Conservation (phyloP, 2,113 vertebrate genomes). For the Rhynchomys soricoides region DNA sequence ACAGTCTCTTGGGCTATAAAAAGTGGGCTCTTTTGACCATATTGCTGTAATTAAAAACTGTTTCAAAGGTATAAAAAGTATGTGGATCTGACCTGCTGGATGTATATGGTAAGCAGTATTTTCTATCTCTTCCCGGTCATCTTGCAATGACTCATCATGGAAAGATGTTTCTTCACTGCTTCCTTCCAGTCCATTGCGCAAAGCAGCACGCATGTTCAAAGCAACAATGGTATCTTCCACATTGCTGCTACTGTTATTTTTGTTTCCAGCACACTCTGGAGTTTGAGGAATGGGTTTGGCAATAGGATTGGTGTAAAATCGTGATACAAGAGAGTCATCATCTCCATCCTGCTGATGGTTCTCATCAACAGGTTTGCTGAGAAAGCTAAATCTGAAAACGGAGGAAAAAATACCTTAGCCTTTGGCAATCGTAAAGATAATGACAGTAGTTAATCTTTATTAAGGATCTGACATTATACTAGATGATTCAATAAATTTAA, state of each 20-base stretch:
- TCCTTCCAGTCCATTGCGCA: constrained; percentile 91
- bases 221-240: constrained; percentile 94
- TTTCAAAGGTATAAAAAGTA: background rate
- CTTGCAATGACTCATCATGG: constrained; percentile 93
- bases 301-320: constrained; percentile 93
- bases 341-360: constrained; percentile 87
- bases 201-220: constrained; percentile 89
- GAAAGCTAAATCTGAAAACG: constrained; percentile 64
- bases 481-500: constrained; percentile 38
- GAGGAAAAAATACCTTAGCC: background rate
- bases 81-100: constrained; percentile 90
- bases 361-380: constrained; percentile 85
- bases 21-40: background rate
- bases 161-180: constrained; percentile 93
- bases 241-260: constrained; percentile 76
- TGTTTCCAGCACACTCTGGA: constrained; percentile 82
- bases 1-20: background rate
- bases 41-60: background rate
- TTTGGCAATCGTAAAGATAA: background rate
- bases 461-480: background rate
- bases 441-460: constrained; percentile 12
- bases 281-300: constrained; percentile 92
- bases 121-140: constrained; percentile 89
- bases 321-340: constrained; percentile 90
- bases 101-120: constrained; percentile 85